Evolutionary conservation across 1,140 invertebrate genomes (phyloP).

Genomic region (Batillaria attramentaria): DNA sequence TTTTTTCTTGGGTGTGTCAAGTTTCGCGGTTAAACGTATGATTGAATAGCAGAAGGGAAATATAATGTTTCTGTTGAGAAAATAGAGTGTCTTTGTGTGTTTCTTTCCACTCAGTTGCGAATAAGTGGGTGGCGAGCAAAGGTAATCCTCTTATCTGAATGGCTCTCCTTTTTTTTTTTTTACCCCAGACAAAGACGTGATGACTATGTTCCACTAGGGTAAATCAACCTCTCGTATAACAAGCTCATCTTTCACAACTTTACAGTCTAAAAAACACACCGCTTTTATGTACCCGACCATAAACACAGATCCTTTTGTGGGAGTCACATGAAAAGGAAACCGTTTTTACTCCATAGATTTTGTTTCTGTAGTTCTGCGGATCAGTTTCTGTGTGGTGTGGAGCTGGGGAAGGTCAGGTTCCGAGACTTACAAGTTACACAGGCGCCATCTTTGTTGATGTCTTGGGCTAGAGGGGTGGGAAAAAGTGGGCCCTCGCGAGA

Average conservation of each 20-base stretch:
- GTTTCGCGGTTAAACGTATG: neutral
- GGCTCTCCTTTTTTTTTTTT: neutral
- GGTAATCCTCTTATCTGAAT: neutral
- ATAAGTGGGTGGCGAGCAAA: no score
- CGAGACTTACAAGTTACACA: neutral
- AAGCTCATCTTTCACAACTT: neutral
- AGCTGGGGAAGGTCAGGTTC: neutral
- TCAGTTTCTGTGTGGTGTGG: neutral
- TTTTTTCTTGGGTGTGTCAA: neutral
- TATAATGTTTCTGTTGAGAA: neutral
- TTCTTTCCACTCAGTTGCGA: no score
- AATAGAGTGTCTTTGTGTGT: neutral
- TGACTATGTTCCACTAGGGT: neutral
- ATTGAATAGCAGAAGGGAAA: slow-evolving; percentile 7
- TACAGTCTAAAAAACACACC: neutral
- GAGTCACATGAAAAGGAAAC: no score
- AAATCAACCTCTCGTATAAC: neutral
- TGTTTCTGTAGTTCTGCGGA: neutral
- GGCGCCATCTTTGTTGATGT: no score
- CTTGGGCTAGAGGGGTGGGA: no score
- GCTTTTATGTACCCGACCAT: neutral
- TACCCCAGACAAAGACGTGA: no score
- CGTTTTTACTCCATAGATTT: neutral
- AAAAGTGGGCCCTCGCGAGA: no score
- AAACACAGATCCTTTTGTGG: no score